phyloP scores from a whole-genome alignment of 2,113 vertebrate genomes.

The Silurus glanis region DNA sequence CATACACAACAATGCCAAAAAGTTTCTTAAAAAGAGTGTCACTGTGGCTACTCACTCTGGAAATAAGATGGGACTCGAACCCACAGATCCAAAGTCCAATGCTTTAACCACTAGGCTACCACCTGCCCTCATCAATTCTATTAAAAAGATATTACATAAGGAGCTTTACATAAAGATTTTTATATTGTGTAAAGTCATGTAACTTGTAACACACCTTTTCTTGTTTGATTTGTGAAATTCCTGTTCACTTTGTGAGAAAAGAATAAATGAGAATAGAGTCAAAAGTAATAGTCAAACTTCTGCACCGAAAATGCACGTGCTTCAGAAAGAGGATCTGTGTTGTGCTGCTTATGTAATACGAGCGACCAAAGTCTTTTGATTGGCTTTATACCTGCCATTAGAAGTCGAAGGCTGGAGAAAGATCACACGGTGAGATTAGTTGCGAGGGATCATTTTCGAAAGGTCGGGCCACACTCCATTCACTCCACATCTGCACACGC shows the following conservation, averaged over 20 bases:
- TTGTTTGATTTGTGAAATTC: too few species aligned
- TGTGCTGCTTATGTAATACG: neutral
- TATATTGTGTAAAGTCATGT: too few species aligned
- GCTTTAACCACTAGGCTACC: too few species aligned
- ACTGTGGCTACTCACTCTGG: too few species aligned
- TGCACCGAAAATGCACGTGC: neutral
- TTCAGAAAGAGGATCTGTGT: neutral
- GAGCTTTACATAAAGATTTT: neutral
- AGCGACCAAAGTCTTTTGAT: slow-evolving; percentile 21
- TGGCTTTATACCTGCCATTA: slow-evolving; percentile 26
- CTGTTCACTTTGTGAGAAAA: neutral
- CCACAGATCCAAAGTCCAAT: too few species aligned
- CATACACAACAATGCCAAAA: too few species aligned
- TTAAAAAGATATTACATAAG: neutral
- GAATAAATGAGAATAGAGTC: neutral
- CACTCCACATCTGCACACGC: neutral
- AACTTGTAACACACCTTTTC: too few species aligned
- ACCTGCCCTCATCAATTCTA: too few species aligned
- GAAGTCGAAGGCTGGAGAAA: slow-evolving; percentile 36
- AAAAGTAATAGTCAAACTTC: neutral
- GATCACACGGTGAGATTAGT: slow-evolving; percentile 50
- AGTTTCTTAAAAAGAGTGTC: too few species aligned
- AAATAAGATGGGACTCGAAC: too few species aligned
- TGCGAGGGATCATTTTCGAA: slow-evolving; percentile 21
- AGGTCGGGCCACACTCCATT: neutral